Evolutionary conservation across 2,888 invertebrate species (phyloP), one percentile per base, ranked within the genome.

Genomic region (Agonopterix alstromeriana): DNA sequence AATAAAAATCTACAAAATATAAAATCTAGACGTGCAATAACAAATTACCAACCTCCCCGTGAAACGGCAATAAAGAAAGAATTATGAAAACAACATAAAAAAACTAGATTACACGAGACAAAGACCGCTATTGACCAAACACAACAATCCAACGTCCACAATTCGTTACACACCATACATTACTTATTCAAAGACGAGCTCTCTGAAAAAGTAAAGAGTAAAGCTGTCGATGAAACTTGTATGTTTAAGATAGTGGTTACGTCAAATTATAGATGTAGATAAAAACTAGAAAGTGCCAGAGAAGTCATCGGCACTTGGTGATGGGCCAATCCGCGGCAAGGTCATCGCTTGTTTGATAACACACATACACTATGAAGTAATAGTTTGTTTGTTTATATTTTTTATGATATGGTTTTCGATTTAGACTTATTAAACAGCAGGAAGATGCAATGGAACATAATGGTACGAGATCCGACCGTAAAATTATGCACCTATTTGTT

Each of bases 301-400:
- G 82, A 65, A 80, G 82, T 86, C 83, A 84, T 80, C 81, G 82
- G 75, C 83, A 79, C 73, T 84, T 78, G 82, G 76, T 78, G 69
- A 60, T 70, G 75, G 73, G 81, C 80, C 86, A 83, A 84, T 73
- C 72, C 75, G 82, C 71, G 77, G 73, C 86, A 87, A 87, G 87
- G 86, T 86, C 85, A 72, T 68, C 62, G 70, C 66, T 70, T 73
- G 71, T 79, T 80, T 78, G 80, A 82, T 83, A 84, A 83, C 78
- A 78, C 75, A 64, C 67, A 70, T 74, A 70, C 72, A 67, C 66
- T 67, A 69, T 78, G 77, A 80, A 73, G 74, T 82, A 82, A 82
- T 71, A 61, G 63, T 67, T 67, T 70, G 80, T 83, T 85, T 86
- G 81, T 84, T 83, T 84, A 77, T 78, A 61, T 36, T 36, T 36